Percentiles rank a stretch among this genome's conserved stretches.
Evolutionary conservation across 2,888 invertebrate genomes (phyloP).

Genomic region (Tanaodytes sp.): DNA sequence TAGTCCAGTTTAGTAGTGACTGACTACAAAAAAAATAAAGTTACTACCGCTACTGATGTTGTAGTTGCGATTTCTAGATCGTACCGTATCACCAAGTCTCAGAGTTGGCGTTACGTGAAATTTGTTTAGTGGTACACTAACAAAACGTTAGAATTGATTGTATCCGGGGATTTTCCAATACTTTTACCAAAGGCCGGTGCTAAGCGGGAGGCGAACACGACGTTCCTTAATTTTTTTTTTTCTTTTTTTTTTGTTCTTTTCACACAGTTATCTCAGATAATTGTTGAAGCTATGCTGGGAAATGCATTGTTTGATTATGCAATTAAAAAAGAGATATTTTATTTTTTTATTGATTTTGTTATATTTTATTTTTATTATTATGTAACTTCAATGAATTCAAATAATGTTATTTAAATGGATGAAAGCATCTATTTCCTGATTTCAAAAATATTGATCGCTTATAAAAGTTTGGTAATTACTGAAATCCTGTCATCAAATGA

Average conservation of each 20-base stretch:
- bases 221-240: conserved; percentile 22
- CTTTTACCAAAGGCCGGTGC: conserved; percentile 34
- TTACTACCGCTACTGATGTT: conserved; percentile 30
- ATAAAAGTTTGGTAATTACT: conserved; percentile 34
- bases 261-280: conserved; percentile 14
- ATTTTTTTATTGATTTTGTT: too few relatives aligned
- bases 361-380: too few relatives aligned
- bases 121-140: conserved; percentile 19
- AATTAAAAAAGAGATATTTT: too few relatives aligned
- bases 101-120: conserved; percentile 25
- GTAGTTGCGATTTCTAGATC: conserved; percentile 38
- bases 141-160: conserved; percentile 21
- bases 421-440: too few relatives aligned
- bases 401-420: too few relatives aligned
- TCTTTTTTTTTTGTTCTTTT: neutral
- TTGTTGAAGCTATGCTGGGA: too few relatives aligned
- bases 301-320: too few relatives aligned
- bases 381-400: too few relatives aligned
- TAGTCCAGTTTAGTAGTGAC: conserved; percentile 20
- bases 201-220: conserved; percentile 41
- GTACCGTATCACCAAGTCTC: conserved; percentile 6
- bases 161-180: conserved; percentile 29
- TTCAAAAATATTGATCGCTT: too few relatives aligned
- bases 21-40: conserved; percentile 20
- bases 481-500: conserved; percentile 27